Evolutionary conservation across 37 sponge, comb jelly and placozoan genomes (phyloP).

Genomic region (Ephydatia muelleri): DNA sequence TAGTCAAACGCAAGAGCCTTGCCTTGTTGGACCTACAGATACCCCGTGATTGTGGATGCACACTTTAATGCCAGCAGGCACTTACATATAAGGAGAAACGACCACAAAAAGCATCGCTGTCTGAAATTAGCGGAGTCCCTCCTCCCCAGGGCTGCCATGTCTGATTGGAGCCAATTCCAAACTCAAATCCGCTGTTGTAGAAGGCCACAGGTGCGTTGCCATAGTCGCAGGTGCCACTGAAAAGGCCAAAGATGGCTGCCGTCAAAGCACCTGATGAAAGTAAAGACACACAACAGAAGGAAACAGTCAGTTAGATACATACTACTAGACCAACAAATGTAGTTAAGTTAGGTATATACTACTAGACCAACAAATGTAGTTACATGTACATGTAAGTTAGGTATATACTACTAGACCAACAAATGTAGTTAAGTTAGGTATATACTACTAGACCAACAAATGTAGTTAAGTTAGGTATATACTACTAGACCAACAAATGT

Average conservation of each 20-base stretch:
- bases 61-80: background rate
- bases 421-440: no score
- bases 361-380: no score
- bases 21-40: background rate
- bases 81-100: slow-evolving; percentile 52
- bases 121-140: slow-evolving; percentile 16
- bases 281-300: background rate
- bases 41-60: background rate
- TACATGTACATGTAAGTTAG: no score
- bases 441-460: no score
- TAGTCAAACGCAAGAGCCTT: background rate
- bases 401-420: no score
- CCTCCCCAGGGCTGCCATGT: slow-evolving; percentile 30
- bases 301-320: no score
- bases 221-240: slow-evolving; percentile 44
- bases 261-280: slow-evolving; percentile 12
- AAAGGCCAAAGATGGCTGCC: slow-evolving; percentile 11
- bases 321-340: no score
- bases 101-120: slow-evolving; percentile 56
- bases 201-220: background rate
- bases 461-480: no score
- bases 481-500: no score
- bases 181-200: slow-evolving; percentile 37
- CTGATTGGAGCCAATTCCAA: slow-evolving; percentile 10
- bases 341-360: no score